A percentile compares a stretch with the other conserved stretches of the same genome.
Evolutionary conservation across 1,140 invertebrate species (phyloP).

Genomic region (Drosophila pandora): DNA sequence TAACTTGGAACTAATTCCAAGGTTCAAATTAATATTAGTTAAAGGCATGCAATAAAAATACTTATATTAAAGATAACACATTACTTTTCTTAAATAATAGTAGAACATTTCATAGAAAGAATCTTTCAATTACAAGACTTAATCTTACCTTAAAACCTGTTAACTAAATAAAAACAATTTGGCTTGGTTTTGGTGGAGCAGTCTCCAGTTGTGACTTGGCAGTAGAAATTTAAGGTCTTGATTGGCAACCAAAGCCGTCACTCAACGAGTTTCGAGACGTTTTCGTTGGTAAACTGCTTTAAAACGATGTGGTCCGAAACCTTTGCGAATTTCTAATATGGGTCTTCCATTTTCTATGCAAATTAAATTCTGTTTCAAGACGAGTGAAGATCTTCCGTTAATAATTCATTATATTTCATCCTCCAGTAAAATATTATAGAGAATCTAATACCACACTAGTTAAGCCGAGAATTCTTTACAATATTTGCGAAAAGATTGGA

Average conservation of each 20-base stretch:
- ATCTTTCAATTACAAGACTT: no score
- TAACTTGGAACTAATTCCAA: background rate
- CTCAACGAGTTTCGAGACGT: slow-evolving; percentile 59
- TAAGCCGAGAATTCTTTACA: background rate
- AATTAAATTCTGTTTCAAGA: background rate
- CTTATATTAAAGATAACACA: no score
- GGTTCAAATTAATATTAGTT: no score
- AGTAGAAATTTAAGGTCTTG: slow-evolving; percentile 59
- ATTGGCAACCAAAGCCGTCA: slow-evolving; percentile 51
- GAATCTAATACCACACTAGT: background rate
- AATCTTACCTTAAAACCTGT: no score
- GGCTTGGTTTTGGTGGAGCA: background rate
- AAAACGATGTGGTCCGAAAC: background rate
- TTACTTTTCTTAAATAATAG: no score
- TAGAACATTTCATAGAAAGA: no score
- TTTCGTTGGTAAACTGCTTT: slow-evolving; percentile 40
- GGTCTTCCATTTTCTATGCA: background rate
- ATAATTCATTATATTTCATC: background rate
- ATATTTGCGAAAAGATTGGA: background rate
- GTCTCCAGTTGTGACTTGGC: slow-evolving; percentile 42
- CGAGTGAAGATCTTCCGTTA: background rate
- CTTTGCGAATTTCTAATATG: slow-evolving; percentile 1
- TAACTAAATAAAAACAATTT: background rate
- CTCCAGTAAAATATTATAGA: background rate
- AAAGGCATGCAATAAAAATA: no score